These are phyloP conservation scores for Pheosia gnoma DNA, from an alignment of 2,888 invertebrate species.

Conservation along the genomic window DNA sequence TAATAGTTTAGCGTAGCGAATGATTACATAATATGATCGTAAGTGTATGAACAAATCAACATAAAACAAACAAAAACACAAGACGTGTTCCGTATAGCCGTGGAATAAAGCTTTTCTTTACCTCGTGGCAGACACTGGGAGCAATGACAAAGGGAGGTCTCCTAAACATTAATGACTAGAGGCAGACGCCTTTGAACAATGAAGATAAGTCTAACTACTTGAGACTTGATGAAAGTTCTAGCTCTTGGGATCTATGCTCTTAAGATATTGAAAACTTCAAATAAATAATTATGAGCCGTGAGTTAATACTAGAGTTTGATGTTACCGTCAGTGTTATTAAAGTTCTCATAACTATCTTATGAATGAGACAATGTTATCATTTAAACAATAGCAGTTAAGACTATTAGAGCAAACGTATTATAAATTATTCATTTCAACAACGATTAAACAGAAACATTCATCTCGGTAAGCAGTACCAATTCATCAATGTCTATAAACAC, in stretches of 20 bases:
- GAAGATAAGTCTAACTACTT: slow-evolving; percentile 56
- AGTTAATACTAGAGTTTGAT: slow-evolving; percentile 7
- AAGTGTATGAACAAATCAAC: slow-evolving; percentile 3
- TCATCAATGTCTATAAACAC: slow-evolving; percentile 24
- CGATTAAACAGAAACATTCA: slow-evolving; percentile 22
- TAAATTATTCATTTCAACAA: neutral
- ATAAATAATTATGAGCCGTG: slow-evolving; percentile 28
- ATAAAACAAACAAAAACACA: slow-evolving; percentile 37
- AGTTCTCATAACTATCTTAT: slow-evolving; percentile 23
- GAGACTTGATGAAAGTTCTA: slow-evolving; percentile 62
- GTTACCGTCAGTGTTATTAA: slow-evolving; percentile 14
- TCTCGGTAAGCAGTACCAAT: slow-evolving; percentile 23
- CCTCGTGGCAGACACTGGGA: slow-evolving; percentile 42
- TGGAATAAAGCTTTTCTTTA: slow-evolving; percentile 53
- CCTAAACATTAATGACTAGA: slow-evolving; percentile 64
- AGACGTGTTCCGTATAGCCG: slow-evolving; percentile 38
- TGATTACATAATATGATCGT: neutral
- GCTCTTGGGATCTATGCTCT: slow-evolving; percentile 31
- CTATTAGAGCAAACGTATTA: slow-evolving; percentile 15
- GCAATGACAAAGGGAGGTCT: slow-evolving; percentile 61
- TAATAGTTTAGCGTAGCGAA: neutral
- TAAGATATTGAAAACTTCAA: slow-evolving; percentile 31
- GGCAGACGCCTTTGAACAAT: slow-evolving; percentile 60
- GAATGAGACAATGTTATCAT: slow-evolving; percentile 13
- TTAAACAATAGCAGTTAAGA: slow-evolving; percentile 13